phyloP scores from a whole-genome alignment of 2,113 vertebrate species.

The Ranitomeya imitator region DNA sequence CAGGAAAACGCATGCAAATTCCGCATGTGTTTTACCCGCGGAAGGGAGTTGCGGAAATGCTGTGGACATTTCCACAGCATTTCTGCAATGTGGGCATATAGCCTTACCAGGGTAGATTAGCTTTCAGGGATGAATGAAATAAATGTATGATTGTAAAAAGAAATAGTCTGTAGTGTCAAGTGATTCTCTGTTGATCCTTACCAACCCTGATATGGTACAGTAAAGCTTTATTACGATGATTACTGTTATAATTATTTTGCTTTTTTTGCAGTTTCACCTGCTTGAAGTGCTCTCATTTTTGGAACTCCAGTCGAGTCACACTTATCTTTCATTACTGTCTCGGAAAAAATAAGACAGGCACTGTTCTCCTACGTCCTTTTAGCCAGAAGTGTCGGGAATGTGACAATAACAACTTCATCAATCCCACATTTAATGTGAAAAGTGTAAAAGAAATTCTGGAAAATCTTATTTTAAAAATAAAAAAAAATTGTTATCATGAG shows the following conservation, averaged over 20 bases:
- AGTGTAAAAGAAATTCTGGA: background rate
- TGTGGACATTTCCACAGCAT: too few relatives aligned
- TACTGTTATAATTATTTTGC: background rate
- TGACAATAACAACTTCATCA: background rate
- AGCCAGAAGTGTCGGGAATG: constrained; percentile 25
- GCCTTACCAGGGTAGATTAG: too few relatives aligned
- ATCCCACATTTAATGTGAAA: constrained; percentile 10
- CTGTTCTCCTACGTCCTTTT: constrained; percentile 8
- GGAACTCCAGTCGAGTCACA: constrained; percentile 33
- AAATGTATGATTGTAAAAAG: too few relatives aligned
- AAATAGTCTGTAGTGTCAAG: too few relatives aligned
- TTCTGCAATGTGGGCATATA: too few relatives aligned
- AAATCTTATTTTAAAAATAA: constrained; percentile 35
- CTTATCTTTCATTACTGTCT: constrained; percentile 42
- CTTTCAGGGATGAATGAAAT: too few relatives aligned
- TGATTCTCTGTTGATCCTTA: too few relatives aligned
- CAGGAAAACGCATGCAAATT: too few relatives aligned
- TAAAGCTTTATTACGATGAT: background rate
- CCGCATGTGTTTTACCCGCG: too few relatives aligned
- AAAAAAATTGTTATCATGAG: constrained; percentile 47
- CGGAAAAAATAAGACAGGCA: background rate
- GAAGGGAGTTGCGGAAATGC: too few relatives aligned
- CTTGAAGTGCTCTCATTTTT: constrained; percentile 9
- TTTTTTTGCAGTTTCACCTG: constrained; percentile 37
- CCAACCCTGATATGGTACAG: background rate